Evolutionary conservation across 2,113 vertebrate species (phyloP).

Genomic region (Megaceryle torquata): DNA sequence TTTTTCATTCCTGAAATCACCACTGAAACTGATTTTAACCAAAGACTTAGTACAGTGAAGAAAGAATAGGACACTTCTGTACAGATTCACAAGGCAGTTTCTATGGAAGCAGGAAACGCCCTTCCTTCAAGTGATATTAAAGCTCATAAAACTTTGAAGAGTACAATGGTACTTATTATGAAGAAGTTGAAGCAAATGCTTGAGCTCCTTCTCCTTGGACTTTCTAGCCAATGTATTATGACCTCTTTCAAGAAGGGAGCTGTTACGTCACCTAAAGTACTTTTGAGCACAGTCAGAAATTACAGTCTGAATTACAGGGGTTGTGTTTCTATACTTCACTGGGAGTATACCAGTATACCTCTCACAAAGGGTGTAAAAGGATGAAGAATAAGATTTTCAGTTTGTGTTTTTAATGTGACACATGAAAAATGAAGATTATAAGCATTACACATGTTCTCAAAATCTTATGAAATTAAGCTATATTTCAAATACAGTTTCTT

Average conservation of each 20-base stretch:
- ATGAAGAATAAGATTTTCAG: neutral
- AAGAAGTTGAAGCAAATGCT: conserved; percentile 34
- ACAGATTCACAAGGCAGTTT: conserved; percentile 67
- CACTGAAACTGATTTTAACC: conserved; percentile 7
- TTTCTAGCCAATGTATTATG: conserved; percentile 16
- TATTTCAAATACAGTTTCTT: neutral
- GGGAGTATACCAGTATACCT: neutral
- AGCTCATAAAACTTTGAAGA: conserved; percentile 61
- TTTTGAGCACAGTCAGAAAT: neutral
- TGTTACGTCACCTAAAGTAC: neutral
- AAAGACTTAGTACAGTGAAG: conserved; percentile 34
- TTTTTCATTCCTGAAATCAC: neutral
- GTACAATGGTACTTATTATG: conserved; percentile 69
- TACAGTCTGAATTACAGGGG: neutral
- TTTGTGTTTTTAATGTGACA: neutral
- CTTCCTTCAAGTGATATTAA: conserved; percentile 68
- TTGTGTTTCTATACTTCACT: neutral
- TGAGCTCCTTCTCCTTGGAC: conserved; percentile 14
- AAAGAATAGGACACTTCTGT: conserved; percentile 59
- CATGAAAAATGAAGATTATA: neutral
- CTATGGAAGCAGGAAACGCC: conserved; percentile 57
- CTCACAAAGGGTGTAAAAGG: neutral
- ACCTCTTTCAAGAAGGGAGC: conserved; percentile 18
- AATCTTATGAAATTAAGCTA: neutral
- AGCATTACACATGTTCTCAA: neutral